Base-by-base conservation (phyloP, 2,888 invertebrate species). In the Malachius bipustulatus region DNA sequence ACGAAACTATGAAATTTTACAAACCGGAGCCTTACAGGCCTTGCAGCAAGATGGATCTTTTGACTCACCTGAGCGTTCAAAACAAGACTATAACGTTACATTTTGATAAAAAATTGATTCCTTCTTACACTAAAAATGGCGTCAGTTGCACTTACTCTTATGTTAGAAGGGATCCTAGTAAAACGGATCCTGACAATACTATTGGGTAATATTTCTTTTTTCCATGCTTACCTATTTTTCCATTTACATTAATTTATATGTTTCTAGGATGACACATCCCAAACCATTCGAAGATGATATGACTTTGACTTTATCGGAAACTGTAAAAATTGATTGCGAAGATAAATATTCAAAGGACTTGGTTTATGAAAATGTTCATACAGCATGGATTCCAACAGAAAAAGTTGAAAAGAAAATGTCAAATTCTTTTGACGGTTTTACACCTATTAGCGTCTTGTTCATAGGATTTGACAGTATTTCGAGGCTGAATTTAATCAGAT, bases 391-490 rank as follows among this genome's bases (percentile, higher is more conserved):
- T n/a, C 41, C 47, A 15, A 48, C 42, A 43, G 61, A 59, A 4
- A 33, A 47, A 28, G 44, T 48, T 35, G 42, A 48, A 14, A 45
- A 38, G 26, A 47, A 48, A 46, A 39, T 49, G 4, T 32, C 27
- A 40, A 43, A 14, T 34, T 41, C 40, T 29, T n/a, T 24, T 11
- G 26, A 8, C 4, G 4, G 50, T 35, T 47, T 48, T 38, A 46
- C 50, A 34, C 64, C 64, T 27, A 57, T 75, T n/a, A 80, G 76
- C 52, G 73, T 90, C 0, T 60, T 89, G 14, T 66, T 89, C 56
- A 55, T 91, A 26, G 90, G 89, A 26, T 77, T 90, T 49, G 88
- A 90, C 55, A 84, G 85, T 28, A 77, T 89, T 50, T 90, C 89
- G 0, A 61, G 85, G 35, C 64, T 82, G 16, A 82, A 88, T 55